A percentile compares a stretch with the other conserved stretches of the same genome.
phyloP scores from a whole-genome alignment of 2,113 vertebrate species.

The Podilymbus podiceps region DNA sequence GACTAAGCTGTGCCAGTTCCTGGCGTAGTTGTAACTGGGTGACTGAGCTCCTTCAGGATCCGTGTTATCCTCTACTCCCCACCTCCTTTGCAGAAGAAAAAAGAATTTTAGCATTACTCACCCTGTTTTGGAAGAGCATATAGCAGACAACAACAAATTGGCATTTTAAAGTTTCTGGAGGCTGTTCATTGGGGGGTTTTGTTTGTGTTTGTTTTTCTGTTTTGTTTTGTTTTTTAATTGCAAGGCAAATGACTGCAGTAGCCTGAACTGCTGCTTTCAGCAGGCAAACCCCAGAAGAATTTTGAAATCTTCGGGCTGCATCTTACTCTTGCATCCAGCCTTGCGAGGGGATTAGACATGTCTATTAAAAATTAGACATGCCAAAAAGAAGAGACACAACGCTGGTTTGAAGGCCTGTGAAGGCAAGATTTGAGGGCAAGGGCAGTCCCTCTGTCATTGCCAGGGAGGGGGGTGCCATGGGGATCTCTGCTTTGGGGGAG shows the following conservation, averaged over 20 bases:
- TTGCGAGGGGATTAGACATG: rapidly evolving
- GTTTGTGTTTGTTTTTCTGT: no score
- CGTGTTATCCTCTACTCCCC: not conserved
- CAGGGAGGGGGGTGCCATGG: rapidly evolving
- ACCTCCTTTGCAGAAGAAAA: not conserved
- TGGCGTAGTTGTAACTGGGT: not conserved
- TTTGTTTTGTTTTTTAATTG: not conserved
- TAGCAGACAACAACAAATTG: not conserved
- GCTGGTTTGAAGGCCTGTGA: not conserved
- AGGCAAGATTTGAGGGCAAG: rapidly evolving
- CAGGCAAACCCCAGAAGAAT: not conserved
- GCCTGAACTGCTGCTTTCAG: not conserved
- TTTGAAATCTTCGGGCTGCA: not conserved
- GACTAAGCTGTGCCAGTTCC: not conserved
- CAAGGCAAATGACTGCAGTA: not conserved
- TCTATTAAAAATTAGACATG: not conserved
- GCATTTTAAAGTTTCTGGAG: not conserved
- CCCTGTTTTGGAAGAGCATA: not conserved
- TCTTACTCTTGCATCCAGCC: not conserved
- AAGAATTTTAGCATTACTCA: not conserved
- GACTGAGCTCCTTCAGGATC: not conserved
- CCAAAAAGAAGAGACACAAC: not conserved
- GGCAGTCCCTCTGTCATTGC: rapidly evolving
- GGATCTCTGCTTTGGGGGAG: not conserved
- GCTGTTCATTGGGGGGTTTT: not conserved